phyloP scores from a whole-genome alignment of 2,113 vertebrate species.

The Speoplatyrhinus poulsoni region DNA sequence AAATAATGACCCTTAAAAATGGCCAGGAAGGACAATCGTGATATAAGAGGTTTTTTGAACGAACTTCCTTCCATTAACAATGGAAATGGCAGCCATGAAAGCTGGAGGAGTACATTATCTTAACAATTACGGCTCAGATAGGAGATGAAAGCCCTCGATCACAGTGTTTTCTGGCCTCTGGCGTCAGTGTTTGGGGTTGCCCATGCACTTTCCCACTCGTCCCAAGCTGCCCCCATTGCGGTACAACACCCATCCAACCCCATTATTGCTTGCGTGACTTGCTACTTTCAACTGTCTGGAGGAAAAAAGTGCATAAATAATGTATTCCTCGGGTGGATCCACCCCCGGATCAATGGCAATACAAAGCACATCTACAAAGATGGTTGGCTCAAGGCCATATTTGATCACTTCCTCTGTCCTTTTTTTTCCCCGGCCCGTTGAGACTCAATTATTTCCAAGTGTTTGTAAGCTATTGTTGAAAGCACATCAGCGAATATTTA shows the following conservation, averaged over 20 bases:
- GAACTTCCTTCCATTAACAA: constrained; percentile 23
- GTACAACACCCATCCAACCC: constrained; percentile 61
- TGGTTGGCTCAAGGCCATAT: constrained; percentile 78
- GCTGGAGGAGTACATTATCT: constrained; percentile 43
- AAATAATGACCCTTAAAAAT: too few relatives aligned
- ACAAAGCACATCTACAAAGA: constrained; percentile 78
- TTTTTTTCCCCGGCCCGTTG: constrained; percentile 62
- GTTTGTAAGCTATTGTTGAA: constrained; percentile 77
- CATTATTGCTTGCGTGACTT: constrained; percentile 56
- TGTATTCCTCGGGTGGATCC: constrained; percentile 71
- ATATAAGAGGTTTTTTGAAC: constrained; percentile 35
- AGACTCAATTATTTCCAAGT: constrained; percentile 80
- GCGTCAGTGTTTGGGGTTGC: constrained; percentile 40
- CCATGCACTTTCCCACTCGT: constrained; percentile 14
- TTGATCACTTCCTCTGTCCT: constrained; percentile 73
- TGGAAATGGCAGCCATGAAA: constrained; percentile 23
- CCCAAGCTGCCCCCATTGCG: constrained; percentile 41
- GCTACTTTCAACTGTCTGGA: constrained; percentile 49
- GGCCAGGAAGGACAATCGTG: not conserved
- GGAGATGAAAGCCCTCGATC: constrained; percentile 52
- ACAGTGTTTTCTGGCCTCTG: constrained; percentile 28
- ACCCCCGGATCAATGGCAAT: constrained; percentile 76
- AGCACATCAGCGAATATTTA: constrained; percentile 70
- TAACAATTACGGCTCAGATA: constrained; percentile 40
- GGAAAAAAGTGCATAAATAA: constrained; percentile 67